These are phyloP conservation scores for Caenorhabditis remanei DNA, from an alignment of 1,140 invertebrate species.

Conservation along the genomic window DNA sequence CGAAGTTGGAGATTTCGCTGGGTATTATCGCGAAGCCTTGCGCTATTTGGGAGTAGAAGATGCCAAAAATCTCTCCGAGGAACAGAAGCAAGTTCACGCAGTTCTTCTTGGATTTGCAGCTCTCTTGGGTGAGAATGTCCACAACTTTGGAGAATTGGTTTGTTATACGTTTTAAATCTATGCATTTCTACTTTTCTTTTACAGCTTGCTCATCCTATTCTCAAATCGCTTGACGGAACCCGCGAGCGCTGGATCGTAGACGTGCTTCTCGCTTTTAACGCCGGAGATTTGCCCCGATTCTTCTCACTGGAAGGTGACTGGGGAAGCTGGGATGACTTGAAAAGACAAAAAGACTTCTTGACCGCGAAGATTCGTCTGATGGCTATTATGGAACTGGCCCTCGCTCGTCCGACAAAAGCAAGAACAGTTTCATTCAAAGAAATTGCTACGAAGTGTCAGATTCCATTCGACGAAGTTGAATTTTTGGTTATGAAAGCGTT, in stretches of 20 bases:
- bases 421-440: conserved; percentile 90
- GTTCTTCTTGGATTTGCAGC: conserved; percentile 93
- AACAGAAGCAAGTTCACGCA: conserved; percentile 82
- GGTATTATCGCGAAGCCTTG: conserved; percentile 94
- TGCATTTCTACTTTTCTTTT: conserved; percentile 72
- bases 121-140: conserved; percentile 92
- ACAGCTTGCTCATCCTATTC: conserved; percentile 90
- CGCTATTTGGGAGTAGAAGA: conserved; percentile 94
- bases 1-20: conserved; percentile 87
- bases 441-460: conserved; percentile 87
- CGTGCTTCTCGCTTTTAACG: conserved; percentile 91
- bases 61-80: conserved; percentile 81
- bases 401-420: conserved; percentile 82
- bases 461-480: conserved; percentile 87
- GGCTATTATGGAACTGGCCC: conserved; percentile 94
- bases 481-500: conserved; percentile 97
- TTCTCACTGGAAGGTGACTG: conserved; percentile 86
- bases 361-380: conserved; percentile 92
- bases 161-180: not conserved
- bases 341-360: conserved; percentile 85
- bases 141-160: conserved; percentile 95
- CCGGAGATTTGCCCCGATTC: conserved; percentile 89
- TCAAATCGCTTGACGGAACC: conserved; percentile 87
- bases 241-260: conserved; percentile 90
- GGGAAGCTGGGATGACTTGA: conserved; percentile 86